Conservation (phyloP, 2,113 vertebrate species). For the Pedetes capensis region DNA sequence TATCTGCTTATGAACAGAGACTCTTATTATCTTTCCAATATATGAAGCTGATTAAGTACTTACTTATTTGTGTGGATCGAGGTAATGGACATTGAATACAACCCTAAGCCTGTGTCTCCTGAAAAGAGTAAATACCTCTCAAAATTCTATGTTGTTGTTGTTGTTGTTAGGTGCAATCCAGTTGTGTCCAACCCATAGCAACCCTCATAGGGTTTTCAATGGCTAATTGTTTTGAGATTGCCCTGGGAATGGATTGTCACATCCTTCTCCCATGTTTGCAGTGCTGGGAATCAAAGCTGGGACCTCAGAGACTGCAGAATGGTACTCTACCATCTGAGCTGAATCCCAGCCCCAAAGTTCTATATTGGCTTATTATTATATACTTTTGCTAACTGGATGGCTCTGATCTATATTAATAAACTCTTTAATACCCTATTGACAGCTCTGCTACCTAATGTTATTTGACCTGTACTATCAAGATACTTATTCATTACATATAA, state of each 20-base stretch:
- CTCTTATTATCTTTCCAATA: not conserved
- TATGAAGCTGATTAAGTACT: not conserved
- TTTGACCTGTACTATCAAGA: not conserved
- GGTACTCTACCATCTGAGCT: no score
- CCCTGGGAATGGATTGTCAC: no score
- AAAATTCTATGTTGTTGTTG: conserved; percentile 11
- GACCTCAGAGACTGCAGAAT: no score
- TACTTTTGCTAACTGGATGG: not conserved
- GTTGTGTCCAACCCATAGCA: no score
- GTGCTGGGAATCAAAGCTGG: no score
- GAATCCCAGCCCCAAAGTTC: no score
- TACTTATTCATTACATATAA: not conserved
- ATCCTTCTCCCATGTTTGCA: no score
- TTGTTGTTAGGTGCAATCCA: no score
- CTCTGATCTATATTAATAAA: not conserved
- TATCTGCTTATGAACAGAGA: not conserved
- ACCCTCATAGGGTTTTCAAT: no score
- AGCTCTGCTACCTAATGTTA: not conserved
- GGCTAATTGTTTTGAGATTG: no score
- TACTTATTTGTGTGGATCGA: not conserved
- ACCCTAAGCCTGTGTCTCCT: not conserved
- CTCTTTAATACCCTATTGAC: not conserved
- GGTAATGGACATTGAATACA: not conserved
- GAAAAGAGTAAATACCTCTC: not conserved
- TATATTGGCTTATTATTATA: not conserved